Base-by-base conservation (phyloP, 1,140 invertebrate genomes). In the Drosophila mauritiana region DNA sequence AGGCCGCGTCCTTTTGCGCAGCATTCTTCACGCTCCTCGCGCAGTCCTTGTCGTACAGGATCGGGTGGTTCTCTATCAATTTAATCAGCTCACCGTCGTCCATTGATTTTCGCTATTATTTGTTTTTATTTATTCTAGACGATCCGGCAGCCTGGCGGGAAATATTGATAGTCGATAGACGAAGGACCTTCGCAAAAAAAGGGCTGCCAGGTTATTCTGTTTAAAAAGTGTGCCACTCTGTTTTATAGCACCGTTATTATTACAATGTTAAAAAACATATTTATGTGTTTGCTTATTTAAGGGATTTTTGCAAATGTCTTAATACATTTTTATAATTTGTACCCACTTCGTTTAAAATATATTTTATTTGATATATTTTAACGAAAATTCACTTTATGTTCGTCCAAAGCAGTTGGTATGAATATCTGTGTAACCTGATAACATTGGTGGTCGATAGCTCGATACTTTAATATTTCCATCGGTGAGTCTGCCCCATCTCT, bases 31-130 rank as follows among this genome's bases (percentile, higher is more conserved):
- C 72, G 37, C 73, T 81, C 20, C 90, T 64, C 0, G 80, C 80
- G n/a, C 75, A 68, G 48, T 79, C 76, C 51, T 80, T 88, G 46
- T 90, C 90, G 39, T 91, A 91, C 1, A 91, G 73, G 64, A 91
- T 91, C 0, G 80, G 80, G 54, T 79, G 83, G n/a, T 27, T 76
- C 49, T 91, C 67, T 12, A 91, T 89, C 7, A 91, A 36, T 27
- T 84, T 80, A 8, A 91, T 76, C 36, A 91, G 37, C 36, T 90
- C 77, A 27, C 40, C n/a, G 62, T 89, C 84, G 37, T 89, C 64
- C 85, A 89, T 80, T 80, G n/a, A 62, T 27, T 62, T 57, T 22
- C 4, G 11, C 20, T 3, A 11, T 58, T 54, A 12, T 37, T 61
- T 61, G 31, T 61, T 61, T 27, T 61, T 61, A 36, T 27, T 55